Percentiles rank a stretch among this genome's conserved stretches.
These are phyloP conservation scores for Geotrypetes seraphini DNA, from an alignment of 2,797 vertebrate species.

Conservation along the genomic window DNA sequence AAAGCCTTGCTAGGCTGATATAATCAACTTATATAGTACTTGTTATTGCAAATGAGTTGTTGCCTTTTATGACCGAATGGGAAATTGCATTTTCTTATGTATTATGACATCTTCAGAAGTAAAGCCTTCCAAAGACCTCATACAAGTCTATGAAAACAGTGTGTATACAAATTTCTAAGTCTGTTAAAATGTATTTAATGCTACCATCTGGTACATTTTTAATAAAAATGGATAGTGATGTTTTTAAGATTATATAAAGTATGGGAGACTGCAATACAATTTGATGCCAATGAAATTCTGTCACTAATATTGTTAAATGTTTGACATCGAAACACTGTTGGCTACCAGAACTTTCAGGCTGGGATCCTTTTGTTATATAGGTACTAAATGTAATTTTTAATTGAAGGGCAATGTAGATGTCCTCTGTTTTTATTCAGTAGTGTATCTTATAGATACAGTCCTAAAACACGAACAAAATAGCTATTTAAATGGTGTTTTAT, in stretches of 20 bases:
- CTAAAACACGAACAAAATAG: constrained; percentile 80
- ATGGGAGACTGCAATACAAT: constrained; percentile 93
- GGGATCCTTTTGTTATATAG: constrained; percentile 74
- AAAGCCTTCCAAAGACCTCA: constrained; percentile 56
- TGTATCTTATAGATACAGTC: constrained; percentile 99
- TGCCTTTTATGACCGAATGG: constrained; percentile 65
- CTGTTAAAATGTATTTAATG: constrained; percentile 65
- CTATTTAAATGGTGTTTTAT: constrained; percentile 84
- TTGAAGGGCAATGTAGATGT: constrained; percentile 61
- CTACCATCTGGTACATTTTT: constrained; percentile 73
- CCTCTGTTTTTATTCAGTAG: constrained; percentile 74
- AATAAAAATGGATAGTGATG: constrained; percentile 55
- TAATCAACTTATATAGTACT: constrained; percentile 56
- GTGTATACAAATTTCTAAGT: constrained; percentile 61
- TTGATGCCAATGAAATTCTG: constrained; percentile 76
- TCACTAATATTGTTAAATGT: constrained; percentile 66
- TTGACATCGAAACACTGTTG: constrained; percentile 59
- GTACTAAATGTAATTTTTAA: constrained; percentile 85
- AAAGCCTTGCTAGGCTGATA: constrained; percentile 70
- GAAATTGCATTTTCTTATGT: constrained; percentile 52
- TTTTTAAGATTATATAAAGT: constrained; percentile 72
- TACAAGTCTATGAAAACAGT: constrained; percentile 43
- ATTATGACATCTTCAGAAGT: constrained; percentile 56
- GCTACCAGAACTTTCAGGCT: constrained; percentile 68
- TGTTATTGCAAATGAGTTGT: constrained; percentile 58